Conservation (phyloP, 2,888 invertebrate genomes). For the Oligia latruncula region DNA sequence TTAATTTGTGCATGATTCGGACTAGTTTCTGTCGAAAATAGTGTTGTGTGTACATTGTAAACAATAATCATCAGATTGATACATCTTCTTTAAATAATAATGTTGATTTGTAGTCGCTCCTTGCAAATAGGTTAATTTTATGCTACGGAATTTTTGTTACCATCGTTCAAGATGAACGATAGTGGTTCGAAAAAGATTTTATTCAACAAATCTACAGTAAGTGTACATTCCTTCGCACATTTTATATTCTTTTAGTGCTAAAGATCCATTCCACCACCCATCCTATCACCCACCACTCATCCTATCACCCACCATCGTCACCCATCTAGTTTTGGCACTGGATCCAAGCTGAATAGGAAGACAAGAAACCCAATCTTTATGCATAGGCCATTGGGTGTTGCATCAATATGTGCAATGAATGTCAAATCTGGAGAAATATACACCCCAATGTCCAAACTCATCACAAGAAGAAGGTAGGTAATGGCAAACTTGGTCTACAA, state of each 20-base stretch:
- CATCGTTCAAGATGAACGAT: constrained; percentile 78
- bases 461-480: background rate
- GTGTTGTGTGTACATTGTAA: constrained; percentile 17
- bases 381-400: background rate
- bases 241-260: background rate
- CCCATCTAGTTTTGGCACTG: no score
- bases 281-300: background rate
- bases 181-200: constrained; percentile 83
- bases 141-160: background rate
- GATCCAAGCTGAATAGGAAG: background rate
- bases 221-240: constrained; percentile 56
- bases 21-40: constrained; percentile 1
- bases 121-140: background rate
- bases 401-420: background rate
- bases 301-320: background rate
- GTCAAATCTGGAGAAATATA: background rate
- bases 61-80: constrained; percentile 13
- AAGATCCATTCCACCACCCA: background rate
- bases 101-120: background rate
- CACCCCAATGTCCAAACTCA: background rate
- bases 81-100: background rate
- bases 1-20: background rate
- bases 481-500: background rate
- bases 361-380: background rate
- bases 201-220: constrained; percentile 90